These are phyloP conservation scores for Psammodynastes pulverulentus DNA, from an alignment of 2,113 vertebrate genomes.

Conservation along the genomic window DNA sequence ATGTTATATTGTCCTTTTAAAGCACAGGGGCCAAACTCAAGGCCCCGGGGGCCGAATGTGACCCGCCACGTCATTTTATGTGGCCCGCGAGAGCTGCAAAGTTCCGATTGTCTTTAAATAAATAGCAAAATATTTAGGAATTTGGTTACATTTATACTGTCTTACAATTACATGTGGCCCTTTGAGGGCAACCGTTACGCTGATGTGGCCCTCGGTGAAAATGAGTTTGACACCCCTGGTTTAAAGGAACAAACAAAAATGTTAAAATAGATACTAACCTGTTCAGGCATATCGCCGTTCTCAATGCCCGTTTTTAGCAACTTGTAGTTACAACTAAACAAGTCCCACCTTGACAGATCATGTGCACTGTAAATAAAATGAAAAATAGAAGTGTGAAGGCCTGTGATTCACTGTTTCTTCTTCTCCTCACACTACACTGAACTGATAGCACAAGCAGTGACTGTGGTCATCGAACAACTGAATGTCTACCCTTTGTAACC, in stretches of 20 bases:
- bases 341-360: slow-evolving; percentile 96
- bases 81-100: too few species aligned
- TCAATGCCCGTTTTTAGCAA: slow-evolving; percentile 96
- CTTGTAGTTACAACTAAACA: slow-evolving; percentile 97
- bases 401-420: slow-evolving; percentile 1
- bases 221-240: too few species aligned
- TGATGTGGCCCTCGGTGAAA: too few species aligned
- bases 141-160: too few species aligned
- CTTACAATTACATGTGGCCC: too few species aligned
- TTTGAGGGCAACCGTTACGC: too few species aligned
- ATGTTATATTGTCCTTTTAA: background rate
- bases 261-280: slow-evolving; percentile 69
- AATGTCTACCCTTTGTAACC: background rate
- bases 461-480: background rate
- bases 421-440: background rate
- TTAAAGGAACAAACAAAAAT: background rate
- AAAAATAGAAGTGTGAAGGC: slow-evolving; percentile 45
- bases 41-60: too few species aligned
- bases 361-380: slow-evolving; percentile 81
- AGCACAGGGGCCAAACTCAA: too few species aligned
- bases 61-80: too few species aligned
- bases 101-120: too few species aligned
- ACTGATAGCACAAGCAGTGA: background rate
- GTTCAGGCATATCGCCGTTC: slow-evolving; percentile 98
- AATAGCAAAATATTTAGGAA: too few species aligned